A percentile compares a stretch with the other conserved stretches of the same genome.
phyloP scores from a whole-genome alignment of 2,888 invertebrate species.

The Cancer borealis region DNA sequence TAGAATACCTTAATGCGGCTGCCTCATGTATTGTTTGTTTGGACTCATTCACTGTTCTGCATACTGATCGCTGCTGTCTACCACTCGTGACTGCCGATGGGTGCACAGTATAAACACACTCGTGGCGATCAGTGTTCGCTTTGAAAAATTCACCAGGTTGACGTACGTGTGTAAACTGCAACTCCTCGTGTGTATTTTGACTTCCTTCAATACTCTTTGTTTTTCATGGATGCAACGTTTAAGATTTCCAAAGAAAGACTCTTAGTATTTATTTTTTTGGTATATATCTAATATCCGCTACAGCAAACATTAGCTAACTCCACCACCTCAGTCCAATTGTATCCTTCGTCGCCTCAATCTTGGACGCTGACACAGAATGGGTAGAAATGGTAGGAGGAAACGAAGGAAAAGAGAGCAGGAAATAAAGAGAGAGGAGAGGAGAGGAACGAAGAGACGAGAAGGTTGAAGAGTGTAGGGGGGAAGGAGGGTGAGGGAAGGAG shows the following conservation, averaged over 20 bases:
- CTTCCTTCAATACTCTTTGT: background rate
- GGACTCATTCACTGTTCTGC: background rate
- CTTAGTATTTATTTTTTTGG: background rate
- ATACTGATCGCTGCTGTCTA: background rate
- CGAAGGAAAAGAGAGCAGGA: background rate
- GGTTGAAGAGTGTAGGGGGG: background rate
- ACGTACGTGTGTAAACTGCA: slow-evolving; percentile 4
- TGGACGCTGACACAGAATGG: background rate
- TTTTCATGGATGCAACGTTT: background rate
- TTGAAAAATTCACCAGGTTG: background rate
- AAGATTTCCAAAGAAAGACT: background rate
- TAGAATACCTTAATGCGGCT: background rate
- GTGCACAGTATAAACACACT: background rate
- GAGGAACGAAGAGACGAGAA: slow-evolving; percentile 14
- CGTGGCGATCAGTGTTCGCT: background rate
- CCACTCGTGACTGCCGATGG: slow-evolving; percentile 16
- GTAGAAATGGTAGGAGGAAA: background rate
- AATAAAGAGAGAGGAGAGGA: slow-evolving; percentile 9
- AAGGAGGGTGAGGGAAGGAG: background rate
- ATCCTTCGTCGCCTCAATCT: background rate
- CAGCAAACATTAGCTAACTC: background rate
- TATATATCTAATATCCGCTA: background rate
- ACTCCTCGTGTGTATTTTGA: background rate
- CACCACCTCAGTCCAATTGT: background rate
- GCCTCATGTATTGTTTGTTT: slow-evolving; percentile 24